phyloP scores from a whole-genome alignment of 2,888 invertebrate genomes.

The Ptychoptera contaminata region DNA sequence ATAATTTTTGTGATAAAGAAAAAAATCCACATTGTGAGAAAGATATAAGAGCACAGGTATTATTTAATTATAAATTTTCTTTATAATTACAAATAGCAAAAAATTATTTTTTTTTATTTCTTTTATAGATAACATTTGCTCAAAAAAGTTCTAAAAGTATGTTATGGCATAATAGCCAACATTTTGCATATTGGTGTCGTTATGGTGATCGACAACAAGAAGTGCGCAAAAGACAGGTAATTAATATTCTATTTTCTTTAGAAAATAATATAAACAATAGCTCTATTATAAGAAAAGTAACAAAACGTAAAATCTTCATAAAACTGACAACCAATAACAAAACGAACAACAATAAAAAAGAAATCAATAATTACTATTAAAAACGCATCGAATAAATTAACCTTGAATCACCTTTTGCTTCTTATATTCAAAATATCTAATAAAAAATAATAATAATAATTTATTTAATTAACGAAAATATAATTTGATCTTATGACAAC shows the following conservation, averaged over 20 bases:
- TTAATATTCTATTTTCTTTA: slow-evolving; percentile 10
- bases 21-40: slow-evolving; percentile 49
- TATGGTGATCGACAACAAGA: slow-evolving; percentile 52
- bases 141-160: slow-evolving; percentile 26
- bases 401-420: too few species aligned
- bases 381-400: not conserved
- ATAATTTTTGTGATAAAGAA: slow-evolving; percentile 56
- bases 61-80: not conserved
- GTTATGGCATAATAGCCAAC: slow-evolving; percentile 37
- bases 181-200: slow-evolving; percentile 54
- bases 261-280: not conserved
- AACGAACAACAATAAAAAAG: not conserved
- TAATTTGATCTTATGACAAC: too few species aligned
- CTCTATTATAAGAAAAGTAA: not conserved
- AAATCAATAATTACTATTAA: not conserved
- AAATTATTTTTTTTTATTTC: not conserved
- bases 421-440: too few species aligned
- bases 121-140: slow-evolving; percentile 24
- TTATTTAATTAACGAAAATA: too few species aligned
- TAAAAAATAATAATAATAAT: too few species aligned
- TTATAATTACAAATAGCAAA: not conserved
- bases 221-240: slow-evolving; percentile 53
- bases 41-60: slow-evolving; percentile 51
- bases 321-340: too few species aligned
- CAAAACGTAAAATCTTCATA: slow-evolving; percentile 3